Evolutionary conservation across 2,113 vertebrate genomes (phyloP).

Genomic region (Spea multiplicata): DNA sequence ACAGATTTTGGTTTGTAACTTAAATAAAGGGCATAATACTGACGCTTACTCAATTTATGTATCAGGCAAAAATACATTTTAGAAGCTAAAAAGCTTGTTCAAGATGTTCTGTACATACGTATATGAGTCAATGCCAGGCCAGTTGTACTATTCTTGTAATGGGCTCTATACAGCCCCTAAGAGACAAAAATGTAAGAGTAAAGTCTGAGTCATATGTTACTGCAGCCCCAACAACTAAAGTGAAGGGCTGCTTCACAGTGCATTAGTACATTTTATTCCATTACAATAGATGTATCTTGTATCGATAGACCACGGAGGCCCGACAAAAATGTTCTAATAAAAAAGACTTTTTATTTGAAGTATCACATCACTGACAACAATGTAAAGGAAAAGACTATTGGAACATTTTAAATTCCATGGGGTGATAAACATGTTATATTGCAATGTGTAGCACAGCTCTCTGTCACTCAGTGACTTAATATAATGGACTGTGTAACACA

Average conservation of each 20-base stretch:
- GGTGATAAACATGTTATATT: background rate
- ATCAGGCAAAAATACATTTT: too few relatives aligned
- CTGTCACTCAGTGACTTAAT: background rate
- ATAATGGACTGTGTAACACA: background rate
- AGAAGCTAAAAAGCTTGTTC: conserved; percentile 22
- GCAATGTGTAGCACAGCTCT: background rate
- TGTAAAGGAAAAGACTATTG: conserved; percentile 10
- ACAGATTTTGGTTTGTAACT: too few relatives aligned
- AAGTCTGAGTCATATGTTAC: conserved; percentile 33
- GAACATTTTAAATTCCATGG: background rate
- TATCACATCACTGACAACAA: conserved; percentile 8
- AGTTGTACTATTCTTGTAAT: conserved; percentile 38
- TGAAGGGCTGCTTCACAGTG: conserved; percentile 31
- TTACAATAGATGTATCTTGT: conserved; percentile 37
- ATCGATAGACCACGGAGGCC: conserved; percentile 30
- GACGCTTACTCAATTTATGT: too few relatives aligned
- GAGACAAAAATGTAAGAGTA: conserved; percentile 28
- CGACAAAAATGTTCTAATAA: conserved; percentile 28
- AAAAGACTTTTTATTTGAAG: conserved; percentile 29
- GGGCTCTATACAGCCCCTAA: conserved; percentile 26
- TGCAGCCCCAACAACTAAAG: conserved; percentile 26
- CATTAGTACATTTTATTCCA: conserved; percentile 36
- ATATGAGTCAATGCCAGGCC: conserved; percentile 36
- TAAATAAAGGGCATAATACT: too few relatives aligned
- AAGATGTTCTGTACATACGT: conserved; percentile 31